Percentiles rank a stretch among this genome's conserved stretches.
These are phyloP conservation scores for Cheilosia pagana DNA, from an alignment of 2,888 invertebrate species.

Conservation along the genomic window DNA sequence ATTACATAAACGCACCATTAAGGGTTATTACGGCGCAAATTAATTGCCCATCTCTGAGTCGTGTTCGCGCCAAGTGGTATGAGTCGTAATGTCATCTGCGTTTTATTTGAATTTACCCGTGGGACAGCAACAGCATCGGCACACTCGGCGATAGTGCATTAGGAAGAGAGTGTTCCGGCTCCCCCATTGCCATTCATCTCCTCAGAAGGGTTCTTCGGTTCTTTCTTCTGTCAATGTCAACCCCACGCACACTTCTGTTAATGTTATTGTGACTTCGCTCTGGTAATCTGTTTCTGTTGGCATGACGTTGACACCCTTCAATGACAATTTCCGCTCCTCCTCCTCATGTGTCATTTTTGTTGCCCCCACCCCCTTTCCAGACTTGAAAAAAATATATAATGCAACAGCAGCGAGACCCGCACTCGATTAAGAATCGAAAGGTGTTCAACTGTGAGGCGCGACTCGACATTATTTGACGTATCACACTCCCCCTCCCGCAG, in stretches of 20 bases:
- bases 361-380: not conserved
- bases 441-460: slow-evolving; percentile 31
- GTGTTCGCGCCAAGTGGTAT: slow-evolving; percentile 5
- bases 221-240: slow-evolving; percentile 35
- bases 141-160: not conserved
- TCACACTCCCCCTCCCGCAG: slow-evolving; percentile 6
- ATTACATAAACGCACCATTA: slow-evolving; percentile 58
- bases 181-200: not conserved
- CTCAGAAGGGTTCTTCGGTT: not conserved
- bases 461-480: slow-evolving; percentile 20
- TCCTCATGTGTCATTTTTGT: not conserved
- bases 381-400: not conserved
- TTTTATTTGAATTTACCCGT: not conserved
- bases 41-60: slow-evolving; percentile 66
- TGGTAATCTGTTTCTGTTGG: slow-evolving; percentile 38
- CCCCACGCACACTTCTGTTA: slow-evolving; percentile 48
- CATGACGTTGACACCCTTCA: slow-evolving; percentile 64
- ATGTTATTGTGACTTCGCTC: slow-evolving; percentile 37
- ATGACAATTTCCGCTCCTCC: slow-evolving; percentile 48
- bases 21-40: slow-evolving; percentile 57
- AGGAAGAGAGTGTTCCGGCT: not conserved
- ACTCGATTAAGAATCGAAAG: slow-evolving; percentile 60
- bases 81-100: not conserved
- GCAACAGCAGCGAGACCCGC: slow-evolving; percentile 41
- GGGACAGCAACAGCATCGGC: not conserved